Percentiles rank a stretch among this genome's conserved stretches.
Conservation (phyloP, 2,113 vertebrate species). For the Diadophis punctatus region DNA sequence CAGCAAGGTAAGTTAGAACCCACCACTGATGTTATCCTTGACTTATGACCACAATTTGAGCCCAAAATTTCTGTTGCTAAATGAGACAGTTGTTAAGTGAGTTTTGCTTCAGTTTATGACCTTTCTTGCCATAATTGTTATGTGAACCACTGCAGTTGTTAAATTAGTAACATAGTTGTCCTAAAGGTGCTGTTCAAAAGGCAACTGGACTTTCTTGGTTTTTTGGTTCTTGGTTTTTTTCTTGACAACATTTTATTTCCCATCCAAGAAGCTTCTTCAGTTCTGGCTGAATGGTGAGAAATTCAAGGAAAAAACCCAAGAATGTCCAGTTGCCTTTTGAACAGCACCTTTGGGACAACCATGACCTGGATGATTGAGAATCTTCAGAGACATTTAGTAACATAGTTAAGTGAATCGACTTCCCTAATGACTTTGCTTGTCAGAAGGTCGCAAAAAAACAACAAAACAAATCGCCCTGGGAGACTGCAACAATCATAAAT, state of each 20-base stretch:
- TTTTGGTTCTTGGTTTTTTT: not conserved
- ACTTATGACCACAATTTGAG: not conserved
- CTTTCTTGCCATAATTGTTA: not conserved
- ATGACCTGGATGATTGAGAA: not conserved
- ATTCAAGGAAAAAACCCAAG: not conserved
- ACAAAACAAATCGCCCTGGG: not conserved
- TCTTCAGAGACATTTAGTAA: not conserved
- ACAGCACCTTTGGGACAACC: not conserved
- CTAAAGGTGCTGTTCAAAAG: not conserved
- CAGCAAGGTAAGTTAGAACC: too few relatives aligned
- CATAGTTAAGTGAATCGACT: not conserved
- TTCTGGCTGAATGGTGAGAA: not conserved
- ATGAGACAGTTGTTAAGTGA: not conserved
- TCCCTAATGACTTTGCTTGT: not conserved
- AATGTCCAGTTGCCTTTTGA: not conserved
- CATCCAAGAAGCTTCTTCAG: not conserved
- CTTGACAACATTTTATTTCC: not conserved
- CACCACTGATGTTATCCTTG: too few relatives aligned
- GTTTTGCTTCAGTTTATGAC: not conserved
- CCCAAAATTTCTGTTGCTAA: not conserved
- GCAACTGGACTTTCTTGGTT: not conserved
- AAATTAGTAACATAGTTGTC: not conserved
- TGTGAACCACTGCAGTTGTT: not conserved
- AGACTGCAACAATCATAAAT: not conserved
- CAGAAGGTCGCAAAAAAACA: not conserved